These are phyloP conservation scores for Coregonus clupeaformis DNA, from an alignment of 2,113 vertebrate genomes.

Conservation along the genomic window DNA sequence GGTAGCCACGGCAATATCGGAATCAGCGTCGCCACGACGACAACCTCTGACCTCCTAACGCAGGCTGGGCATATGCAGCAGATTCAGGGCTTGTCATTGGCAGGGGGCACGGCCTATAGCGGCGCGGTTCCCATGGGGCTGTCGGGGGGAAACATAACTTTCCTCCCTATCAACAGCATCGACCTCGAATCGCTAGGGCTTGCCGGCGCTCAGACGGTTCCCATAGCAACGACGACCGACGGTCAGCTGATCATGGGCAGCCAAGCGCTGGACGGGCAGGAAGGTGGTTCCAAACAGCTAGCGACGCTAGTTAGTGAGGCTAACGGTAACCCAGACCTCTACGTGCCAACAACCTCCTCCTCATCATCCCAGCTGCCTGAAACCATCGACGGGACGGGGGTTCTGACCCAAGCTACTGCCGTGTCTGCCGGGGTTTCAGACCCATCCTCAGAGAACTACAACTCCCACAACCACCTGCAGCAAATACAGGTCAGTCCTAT, in stretches of 20 bases:
- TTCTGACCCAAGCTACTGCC: slow-evolving; percentile 92
- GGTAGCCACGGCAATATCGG: slow-evolving; percentile 81
- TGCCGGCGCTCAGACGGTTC: slow-evolving; percentile 84
- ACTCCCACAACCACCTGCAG: slow-evolving; percentile 86
- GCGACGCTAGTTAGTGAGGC: slow-evolving; percentile 77
- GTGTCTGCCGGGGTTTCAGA: slow-evolving; percentile 86
- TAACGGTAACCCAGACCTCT: slow-evolving; percentile 83
- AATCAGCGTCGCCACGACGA: slow-evolving; percentile 70
- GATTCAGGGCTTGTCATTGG: slow-evolving; percentile 89
- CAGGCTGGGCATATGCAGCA: slow-evolving; percentile 88
- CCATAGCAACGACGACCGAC: slow-evolving; percentile 90
- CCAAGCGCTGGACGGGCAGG: slow-evolving; percentile 73
- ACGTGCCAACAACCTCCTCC: slow-evolving; percentile 89
- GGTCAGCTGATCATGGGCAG: slow-evolving; percentile 92
- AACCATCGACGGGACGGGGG: slow-evolving; percentile 94
- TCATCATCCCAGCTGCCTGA: slow-evolving; percentile 88
- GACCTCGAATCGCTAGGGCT: slow-evolving; percentile 97
- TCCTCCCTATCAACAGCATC: slow-evolving; percentile 96
- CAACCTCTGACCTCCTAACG: slow-evolving; percentile 87
- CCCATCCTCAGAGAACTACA: slow-evolving; percentile 86
- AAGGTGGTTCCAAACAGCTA: slow-evolving; percentile 81
- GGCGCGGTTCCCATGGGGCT: slow-evolving; percentile 88
- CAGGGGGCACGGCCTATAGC: slow-evolving; percentile 83
- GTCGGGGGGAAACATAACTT: slow-evolving; percentile 93
- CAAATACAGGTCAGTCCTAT: slow-evolving; percentile 67